Evolutionary conservation across 2,113 vertebrate genomes (phyloP).

Genomic region (Tapirus terrestris): DNA sequence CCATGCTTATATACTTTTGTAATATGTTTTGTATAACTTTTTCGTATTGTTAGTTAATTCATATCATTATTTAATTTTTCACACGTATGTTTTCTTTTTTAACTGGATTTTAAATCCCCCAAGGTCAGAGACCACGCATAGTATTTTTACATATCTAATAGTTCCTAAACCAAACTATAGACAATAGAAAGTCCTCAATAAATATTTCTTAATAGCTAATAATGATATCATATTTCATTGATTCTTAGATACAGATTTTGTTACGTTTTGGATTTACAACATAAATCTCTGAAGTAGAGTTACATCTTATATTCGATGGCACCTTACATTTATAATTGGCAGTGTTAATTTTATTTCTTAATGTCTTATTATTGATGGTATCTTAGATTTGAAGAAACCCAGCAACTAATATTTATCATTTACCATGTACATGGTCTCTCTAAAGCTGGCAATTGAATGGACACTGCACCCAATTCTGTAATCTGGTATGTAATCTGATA

Average conservation of each 20-base stretch:
- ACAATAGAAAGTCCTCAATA: background rate
- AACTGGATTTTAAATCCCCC: background rate
- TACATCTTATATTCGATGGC: background rate
- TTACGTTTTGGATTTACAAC: background rate
- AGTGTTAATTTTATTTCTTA: background rate
- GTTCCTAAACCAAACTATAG: background rate
- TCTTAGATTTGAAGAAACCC: constrained; percentile 20
- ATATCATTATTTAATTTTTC: background rate
- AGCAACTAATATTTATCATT: background rate
- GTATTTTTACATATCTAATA: background rate
- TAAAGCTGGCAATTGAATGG: constrained; percentile 41
- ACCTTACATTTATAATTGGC: background rate
- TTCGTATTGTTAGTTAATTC: background rate
- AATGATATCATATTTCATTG: background rate
- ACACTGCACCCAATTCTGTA: constrained; percentile 42
- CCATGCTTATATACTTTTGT: background rate
- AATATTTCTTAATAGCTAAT: constrained; percentile 25
- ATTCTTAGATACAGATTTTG: background rate
- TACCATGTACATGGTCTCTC: background rate
- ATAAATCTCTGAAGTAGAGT: background rate
- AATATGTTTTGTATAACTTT: background rate
- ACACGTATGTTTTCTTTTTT: background rate
- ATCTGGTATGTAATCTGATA: background rate
- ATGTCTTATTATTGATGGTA: background rate
- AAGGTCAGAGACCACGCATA: background rate